These are phyloP conservation scores for Falcaria lacertinaria DNA, from an alignment of 2,888 invertebrate genomes.

Conservation along the genomic window DNA sequence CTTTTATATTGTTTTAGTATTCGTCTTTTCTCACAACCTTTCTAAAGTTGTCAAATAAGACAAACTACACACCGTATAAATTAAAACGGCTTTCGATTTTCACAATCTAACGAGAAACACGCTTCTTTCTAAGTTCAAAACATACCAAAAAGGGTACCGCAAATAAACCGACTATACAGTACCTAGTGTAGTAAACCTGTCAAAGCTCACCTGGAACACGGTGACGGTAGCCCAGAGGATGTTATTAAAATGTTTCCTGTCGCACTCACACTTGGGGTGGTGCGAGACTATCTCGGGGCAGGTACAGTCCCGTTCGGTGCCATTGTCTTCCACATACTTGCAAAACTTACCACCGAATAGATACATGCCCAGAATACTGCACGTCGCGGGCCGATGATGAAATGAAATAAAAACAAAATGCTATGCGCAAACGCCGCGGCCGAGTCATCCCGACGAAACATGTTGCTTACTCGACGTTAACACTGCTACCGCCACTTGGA, in stretches of 20 bases:
- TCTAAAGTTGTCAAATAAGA: constrained; percentile 40
- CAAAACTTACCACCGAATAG: constrained; percentile 99
- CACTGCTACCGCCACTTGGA: constrained; percentile 50
- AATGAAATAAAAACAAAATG: constrained; percentile 78
- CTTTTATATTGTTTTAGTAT: constrained; percentile 10
- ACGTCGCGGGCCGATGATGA: constrained; percentile 72
- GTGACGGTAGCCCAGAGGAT: constrained; percentile 98
- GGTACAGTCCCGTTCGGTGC: constrained; percentile 92
- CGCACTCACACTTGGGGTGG: constrained; percentile 95
- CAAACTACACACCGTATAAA: constrained; percentile 16
- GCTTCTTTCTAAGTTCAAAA: constrained; percentile 56
- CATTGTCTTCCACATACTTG: constrained; percentile 94
- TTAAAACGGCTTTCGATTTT: constrained; percentile 20
- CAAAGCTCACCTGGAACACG: constrained; percentile 94
- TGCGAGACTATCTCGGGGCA: constrained; percentile 94
- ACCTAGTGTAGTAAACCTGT: constrained; percentile 58
- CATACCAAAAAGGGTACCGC: constrained; percentile 59
- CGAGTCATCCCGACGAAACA: constrained; percentile 56
- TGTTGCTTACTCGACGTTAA: constrained; percentile 61
- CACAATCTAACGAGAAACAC: constrained; percentile 57
- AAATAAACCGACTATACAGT: constrained; percentile 68
- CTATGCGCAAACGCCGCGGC: constrained; percentile 75
- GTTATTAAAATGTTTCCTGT: constrained; percentile 99
- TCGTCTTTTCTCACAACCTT: constrained; percentile 39
- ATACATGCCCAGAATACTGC: constrained; percentile 99